Evolutionary conservation across 2,888 invertebrate genomes (phyloP).

Genomic region (Sussaba pulchella): DNA sequence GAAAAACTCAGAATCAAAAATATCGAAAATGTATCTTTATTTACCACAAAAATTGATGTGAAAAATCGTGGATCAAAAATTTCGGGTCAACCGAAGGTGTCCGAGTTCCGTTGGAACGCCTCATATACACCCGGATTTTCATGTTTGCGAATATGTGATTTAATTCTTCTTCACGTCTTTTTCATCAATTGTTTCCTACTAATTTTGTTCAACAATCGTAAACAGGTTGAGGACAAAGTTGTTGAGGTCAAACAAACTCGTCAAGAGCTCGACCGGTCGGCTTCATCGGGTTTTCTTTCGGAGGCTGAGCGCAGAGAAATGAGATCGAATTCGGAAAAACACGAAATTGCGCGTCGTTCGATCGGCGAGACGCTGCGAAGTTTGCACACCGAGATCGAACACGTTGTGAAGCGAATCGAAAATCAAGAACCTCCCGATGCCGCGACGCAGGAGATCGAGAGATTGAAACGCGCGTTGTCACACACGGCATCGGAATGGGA

Average conservation of each 20-base stretch:
- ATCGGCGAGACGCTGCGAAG: slow-evolving; percentile 87
- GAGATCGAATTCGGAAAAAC: slow-evolving; percentile 55
- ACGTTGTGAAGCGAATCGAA: slow-evolving; percentile 88
- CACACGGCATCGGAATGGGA: slow-evolving; percentile 88
- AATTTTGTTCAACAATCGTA: too few relatives aligned
- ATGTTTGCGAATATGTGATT: too few relatives aligned
- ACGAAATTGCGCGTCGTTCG: slow-evolving; percentile 56
- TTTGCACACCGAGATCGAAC: slow-evolving; percentile 89
- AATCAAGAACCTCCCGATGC: slow-evolving; percentile 89
- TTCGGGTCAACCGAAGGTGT: too few relatives aligned
- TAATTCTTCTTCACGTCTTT: too few relatives aligned
- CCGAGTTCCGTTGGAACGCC: too few relatives aligned
- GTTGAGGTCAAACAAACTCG: slow-evolving; percentile 82
- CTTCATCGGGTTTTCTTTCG: slow-evolving; percentile 58
- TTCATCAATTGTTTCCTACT: too few relatives aligned
- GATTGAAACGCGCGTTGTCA: slow-evolving; percentile 88
- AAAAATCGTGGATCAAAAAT: too few relatives aligned
- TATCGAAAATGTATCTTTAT: too few relatives aligned
- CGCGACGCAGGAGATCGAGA: slow-evolving; percentile 89
- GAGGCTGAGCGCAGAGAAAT: slow-evolving; percentile 62
- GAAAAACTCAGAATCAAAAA: too few relatives aligned
- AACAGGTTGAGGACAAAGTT: slow-evolving; percentile 79
- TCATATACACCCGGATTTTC: too few relatives aligned
- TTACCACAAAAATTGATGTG: too few relatives aligned
- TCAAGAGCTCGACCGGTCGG: slow-evolving; percentile 65